phyloP scores from a whole-genome alignment of 2,113 vertebrate genomes.

The Dermatemys mawii region DNA sequence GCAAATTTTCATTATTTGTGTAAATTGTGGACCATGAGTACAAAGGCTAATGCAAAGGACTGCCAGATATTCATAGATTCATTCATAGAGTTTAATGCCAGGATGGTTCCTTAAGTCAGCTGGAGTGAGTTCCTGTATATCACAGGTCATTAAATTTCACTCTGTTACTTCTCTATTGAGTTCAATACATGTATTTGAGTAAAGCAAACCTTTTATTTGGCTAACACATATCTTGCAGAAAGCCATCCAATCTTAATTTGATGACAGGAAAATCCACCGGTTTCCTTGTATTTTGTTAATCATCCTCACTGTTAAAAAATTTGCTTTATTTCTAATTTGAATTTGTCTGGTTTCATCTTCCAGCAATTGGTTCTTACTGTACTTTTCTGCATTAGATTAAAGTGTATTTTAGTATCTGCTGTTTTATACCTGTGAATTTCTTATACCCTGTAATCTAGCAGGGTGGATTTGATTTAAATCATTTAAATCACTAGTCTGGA shows the following conservation, averaged over 20 bases:
- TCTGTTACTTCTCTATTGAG: neutral
- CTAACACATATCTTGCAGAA: neutral
- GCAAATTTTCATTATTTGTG: neutral
- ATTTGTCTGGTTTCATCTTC: neutral
- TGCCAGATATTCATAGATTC: neutral
- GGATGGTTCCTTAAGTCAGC: neutral
- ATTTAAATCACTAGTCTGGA: too few species aligned
- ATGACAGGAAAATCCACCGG: neutral
- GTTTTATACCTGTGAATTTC: neutral
- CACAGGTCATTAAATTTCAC: neutral
- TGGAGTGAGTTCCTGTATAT: too few species aligned
- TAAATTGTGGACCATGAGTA: neutral
- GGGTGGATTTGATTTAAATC: too few species aligned
- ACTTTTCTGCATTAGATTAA: neutral
- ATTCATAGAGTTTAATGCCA: neutral
- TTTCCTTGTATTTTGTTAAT: neutral
- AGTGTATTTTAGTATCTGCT: neutral
- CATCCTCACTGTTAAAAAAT: neutral
- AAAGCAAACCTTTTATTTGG: neutral
- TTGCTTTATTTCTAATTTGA: neutral
- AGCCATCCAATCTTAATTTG: neutral
- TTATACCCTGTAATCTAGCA: neutral
- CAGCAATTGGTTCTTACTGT: neutral
- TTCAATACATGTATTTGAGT: neutral
- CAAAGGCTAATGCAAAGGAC: neutral